Conservation (phyloP, 2,113 vertebrate species). For the Pomatorhinus ruficollis region DNA sequence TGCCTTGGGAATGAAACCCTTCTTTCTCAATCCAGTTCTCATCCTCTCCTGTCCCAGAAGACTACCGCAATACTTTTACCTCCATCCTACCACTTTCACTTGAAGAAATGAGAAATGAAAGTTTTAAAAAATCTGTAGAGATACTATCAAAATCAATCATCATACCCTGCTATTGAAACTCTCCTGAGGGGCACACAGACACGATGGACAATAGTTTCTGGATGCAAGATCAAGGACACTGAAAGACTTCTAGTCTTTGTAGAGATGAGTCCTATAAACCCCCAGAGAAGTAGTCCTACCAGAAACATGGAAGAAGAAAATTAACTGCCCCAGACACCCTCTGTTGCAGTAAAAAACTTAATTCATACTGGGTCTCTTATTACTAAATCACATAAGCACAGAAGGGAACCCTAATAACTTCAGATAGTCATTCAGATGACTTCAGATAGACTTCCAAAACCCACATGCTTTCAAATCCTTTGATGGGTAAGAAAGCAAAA, state of each 20-base stretch:
- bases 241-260: not conserved
- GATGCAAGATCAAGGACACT: not conserved
- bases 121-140: not conserved
- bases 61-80: not conserved
- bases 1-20: not conserved
- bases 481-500: not conserved
- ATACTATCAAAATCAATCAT: not conserved
- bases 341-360: not conserved
- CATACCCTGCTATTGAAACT: not conserved
- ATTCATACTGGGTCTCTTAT: not conserved
- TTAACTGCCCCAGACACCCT: not conserved
- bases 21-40: not conserved
- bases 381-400: not conserved
- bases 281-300: not conserved
- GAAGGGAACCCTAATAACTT: not conserved
- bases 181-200: not conserved
- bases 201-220: not conserved
- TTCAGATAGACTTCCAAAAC: not conserved
- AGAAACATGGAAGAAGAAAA: not conserved
- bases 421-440: not conserved
- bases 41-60: not conserved
- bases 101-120: not conserved
- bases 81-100: not conserved
- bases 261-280: not conserved
- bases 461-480: not conserved